These are phyloP conservation scores for Asteroscopus sphinx DNA, from an alignment of 2,888 invertebrate species.

Conservation along the genomic window DNA sequence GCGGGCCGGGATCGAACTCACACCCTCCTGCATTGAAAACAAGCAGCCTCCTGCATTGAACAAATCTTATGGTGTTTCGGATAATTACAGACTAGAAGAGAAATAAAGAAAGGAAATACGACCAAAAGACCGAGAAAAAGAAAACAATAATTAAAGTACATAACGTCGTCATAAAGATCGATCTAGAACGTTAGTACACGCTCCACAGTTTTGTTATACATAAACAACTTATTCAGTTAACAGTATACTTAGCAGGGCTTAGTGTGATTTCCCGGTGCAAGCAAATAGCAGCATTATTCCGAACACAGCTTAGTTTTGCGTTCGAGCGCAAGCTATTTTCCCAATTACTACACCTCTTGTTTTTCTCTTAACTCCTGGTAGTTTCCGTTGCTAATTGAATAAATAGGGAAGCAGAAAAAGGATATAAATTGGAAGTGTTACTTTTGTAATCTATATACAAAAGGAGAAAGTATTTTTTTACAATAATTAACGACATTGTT, in stretches of 20 bases:
- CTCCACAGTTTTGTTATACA: slow-evolving; percentile 3
- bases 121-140: no score
- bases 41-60: no score
- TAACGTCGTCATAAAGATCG: neutral
- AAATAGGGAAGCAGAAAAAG: slow-evolving; percentile 20
- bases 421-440: slow-evolving; percentile 3
- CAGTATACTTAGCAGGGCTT: slow-evolving; percentile 15
- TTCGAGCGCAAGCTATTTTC: slow-evolving; percentile 31
- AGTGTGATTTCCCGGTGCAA: slow-evolving; percentile 29
- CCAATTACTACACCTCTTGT: slow-evolving; percentile 46
- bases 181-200: neutral
- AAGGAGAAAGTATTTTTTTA: no score
- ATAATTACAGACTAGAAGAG: no score
- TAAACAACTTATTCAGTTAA: slow-evolving; percentile 18
- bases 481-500: no score
- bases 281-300: slow-evolving; percentile 47
- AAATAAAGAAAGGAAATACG: no score
- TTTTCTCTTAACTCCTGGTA: slow-evolving; percentile 25
- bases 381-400: slow-evolving; percentile 30
- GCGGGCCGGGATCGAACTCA: no score
- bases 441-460: no score
- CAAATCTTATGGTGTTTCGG: no score
- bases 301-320: slow-evolving; percentile 38
- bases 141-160: no score
- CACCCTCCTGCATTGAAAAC: no score